Base-by-base conservation (phyloP, 2,113 vertebrate species). In the Corythornis vintsioides region DNA sequence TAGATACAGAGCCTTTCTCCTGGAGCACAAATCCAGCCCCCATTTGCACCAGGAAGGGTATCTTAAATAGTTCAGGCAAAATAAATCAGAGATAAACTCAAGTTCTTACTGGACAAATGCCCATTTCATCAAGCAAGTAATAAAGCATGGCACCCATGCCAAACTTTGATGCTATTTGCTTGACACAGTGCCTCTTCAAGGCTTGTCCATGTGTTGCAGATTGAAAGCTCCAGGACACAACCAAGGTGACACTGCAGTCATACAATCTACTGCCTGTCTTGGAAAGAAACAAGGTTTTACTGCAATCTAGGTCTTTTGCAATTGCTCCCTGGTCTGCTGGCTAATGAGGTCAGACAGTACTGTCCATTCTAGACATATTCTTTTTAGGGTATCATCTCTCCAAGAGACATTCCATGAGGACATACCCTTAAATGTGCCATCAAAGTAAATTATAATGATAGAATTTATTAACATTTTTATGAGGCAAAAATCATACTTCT, bases 331-430 rank as follows among this genome's bases (percentile, higher is more conserved):
- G 75, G 82, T 86, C 78, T 85, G 59, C 91, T 84, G 81, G 94
- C 75, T 95, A 96, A 96, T 96, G 87, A 96, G 95, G 96, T 94
- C 95, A 95, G 96, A 96, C 92, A 96, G 91, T 86, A 96, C 91
- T 94, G 95, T 96, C 96, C 96, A 91, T 66, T 94, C 94, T 69
- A 96, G 92, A 95, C 96, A 94, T 94, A 96, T 96, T 94, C 89
- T 94, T 93, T 89, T 81, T 52, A 87, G 89, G 84, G 95, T 93
- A 96, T 96, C 95, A 96, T 93, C 92, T 87, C 95, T 94, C 28
- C 86, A 77, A 91, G 84, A 96, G 96, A 96, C 94, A 87, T 94
- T 92, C 67, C 78, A 88, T 47, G 88, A 96, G 90, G 74, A 94
- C 90, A 92, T 87, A 92, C 29, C 60, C 91, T 92, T 94, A 96